Percentiles rank a stretch among this genome's conserved stretches.
Evolutionary conservation across 2,797 vertebrate genomes (phyloP).

Genomic region (Hydrolagus colliei): DNA sequence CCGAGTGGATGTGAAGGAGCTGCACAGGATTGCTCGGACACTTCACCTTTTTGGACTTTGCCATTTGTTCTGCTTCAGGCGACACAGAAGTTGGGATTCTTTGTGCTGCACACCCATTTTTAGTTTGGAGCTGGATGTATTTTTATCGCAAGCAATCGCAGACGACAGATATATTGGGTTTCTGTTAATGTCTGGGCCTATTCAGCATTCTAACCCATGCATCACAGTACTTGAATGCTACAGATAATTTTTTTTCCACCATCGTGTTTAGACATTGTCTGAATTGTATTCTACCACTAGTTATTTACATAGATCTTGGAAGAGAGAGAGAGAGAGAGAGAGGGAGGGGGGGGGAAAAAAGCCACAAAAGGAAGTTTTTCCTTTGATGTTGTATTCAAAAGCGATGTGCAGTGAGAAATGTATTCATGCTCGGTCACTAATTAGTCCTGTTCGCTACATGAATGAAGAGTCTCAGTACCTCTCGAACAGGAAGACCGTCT

Average conservation of each 20-base stretch:
- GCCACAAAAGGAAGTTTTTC: slow-evolving; percentile 60
- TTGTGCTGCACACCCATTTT: not conserved
- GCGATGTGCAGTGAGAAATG: slow-evolving; percentile 50
- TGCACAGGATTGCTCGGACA: not conserved
- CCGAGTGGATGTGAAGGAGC: not conserved
- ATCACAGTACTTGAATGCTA: slow-evolving; percentile 22
- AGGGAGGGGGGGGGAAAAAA: slow-evolving; percentile 38
- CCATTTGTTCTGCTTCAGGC: not conserved
- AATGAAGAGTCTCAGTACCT: slow-evolving; percentile 46
- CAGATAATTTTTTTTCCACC: slow-evolving; percentile 17
- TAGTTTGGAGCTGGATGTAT: not conserved
- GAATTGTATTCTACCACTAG: slow-evolving; percentile 55
- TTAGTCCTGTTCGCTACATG: slow-evolving; percentile 50
- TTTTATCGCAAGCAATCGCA: not conserved
- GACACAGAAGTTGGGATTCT: slow-evolving; percentile 26
- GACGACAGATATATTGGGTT: not conserved
- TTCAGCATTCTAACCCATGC: slow-evolving; percentile 29
- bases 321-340: slow-evolving; percentile 34
- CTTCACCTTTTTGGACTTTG: not conserved
- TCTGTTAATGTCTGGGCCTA: slow-evolving; percentile 11
- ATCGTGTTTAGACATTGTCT: slow-evolving; percentile 30
- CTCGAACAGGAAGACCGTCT: slow-evolving; percentile 31
- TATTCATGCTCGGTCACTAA: slow-evolving; percentile 55
- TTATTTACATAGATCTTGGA: slow-evolving; percentile 48
- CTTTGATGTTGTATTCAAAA: slow-evolving; percentile 83